phyloP scores from a whole-genome alignment of 2,888 invertebrate species.

The Philereme transversata region DNA sequence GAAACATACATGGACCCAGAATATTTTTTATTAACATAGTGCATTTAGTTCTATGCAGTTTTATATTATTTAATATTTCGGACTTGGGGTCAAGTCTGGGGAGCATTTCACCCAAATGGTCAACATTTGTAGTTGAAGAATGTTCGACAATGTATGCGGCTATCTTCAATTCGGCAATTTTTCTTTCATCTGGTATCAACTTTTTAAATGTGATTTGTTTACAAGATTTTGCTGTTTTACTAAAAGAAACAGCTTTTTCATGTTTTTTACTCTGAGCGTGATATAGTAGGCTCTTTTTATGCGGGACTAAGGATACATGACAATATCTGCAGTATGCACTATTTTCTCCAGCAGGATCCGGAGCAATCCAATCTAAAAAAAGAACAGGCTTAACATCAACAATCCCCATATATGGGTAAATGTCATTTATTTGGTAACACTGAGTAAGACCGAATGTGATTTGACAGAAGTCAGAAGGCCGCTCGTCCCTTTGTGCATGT shows the following conservation, averaged over 20 bases:
- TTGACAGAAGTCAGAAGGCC: no score
- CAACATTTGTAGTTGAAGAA: not conserved
- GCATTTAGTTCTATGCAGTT: constrained; percentile 42
- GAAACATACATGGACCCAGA: constrained; percentile 42
- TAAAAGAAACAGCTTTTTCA: not conserved
- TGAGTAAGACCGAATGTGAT: no score
- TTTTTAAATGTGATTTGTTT: not conserved
- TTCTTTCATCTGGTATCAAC: not conserved
- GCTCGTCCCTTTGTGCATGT: no score
- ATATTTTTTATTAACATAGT: constrained; percentile 49
- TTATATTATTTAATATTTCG: constrained; percentile 36
- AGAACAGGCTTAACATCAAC: not conserved
- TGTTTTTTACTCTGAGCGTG: not conserved
- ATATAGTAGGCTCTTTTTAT: not conserved
- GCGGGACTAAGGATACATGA: not conserved
- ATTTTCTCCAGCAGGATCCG: not conserved
- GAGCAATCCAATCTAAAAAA: not conserved
- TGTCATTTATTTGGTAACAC: no score
- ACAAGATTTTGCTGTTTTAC: constrained; percentile 1
- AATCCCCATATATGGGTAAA: no score
- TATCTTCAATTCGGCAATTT: not conserved
- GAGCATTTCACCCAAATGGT: constrained; percentile 1
- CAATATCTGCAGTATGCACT: not conserved
- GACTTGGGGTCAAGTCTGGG: constrained; percentile 10
- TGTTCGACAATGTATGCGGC: not conserved